Evolutionary conservation across 2,113 vertebrate genomes (phyloP).

Genomic region (Embiotoca jacksoni): DNA sequence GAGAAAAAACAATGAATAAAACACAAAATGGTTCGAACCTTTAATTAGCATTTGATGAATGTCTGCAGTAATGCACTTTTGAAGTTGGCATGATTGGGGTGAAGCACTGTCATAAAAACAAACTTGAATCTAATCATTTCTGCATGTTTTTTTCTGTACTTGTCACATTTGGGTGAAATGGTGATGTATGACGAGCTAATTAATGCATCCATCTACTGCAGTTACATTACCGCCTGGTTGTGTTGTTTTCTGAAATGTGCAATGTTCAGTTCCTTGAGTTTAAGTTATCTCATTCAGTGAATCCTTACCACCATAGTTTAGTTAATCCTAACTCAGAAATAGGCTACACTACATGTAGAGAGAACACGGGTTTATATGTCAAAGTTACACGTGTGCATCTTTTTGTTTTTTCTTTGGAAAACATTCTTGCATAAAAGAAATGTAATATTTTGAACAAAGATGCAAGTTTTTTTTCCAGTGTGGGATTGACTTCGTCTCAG

Average conservation of each 20-base stretch:
- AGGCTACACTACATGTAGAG: neutral
- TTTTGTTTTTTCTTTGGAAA: slow-evolving; percentile 2
- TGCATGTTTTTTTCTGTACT: slow-evolving; percentile 35
- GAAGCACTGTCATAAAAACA: slow-evolving; percentile 18
- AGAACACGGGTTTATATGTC: slow-evolving; percentile 8
- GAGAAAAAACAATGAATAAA: neutral
- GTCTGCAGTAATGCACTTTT: slow-evolving; percentile 57
- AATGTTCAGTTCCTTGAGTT: slow-evolving; percentile 34
- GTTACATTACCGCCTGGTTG: slow-evolving; percentile 26
- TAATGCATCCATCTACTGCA: neutral
- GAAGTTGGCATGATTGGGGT: slow-evolving; percentile 22
- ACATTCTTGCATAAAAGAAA: slow-evolving; percentile 16
- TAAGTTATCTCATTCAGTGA: neutral
- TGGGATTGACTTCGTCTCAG: slow-evolving; percentile 20
- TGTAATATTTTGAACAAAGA: neutral
- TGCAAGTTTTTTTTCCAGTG: slow-evolving; percentile 27
- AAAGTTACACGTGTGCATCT: neutral
- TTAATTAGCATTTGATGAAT: slow-evolving; percentile 46
- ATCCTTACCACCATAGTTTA: slow-evolving; percentile 7
- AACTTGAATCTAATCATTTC: slow-evolving; percentile 7
- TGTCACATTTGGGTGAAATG: slow-evolving; percentile 1
- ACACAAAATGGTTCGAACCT: neutral
- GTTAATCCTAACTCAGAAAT: slow-evolving; percentile 26
- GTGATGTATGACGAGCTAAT: slow-evolving; percentile 19
- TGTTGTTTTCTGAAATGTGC: slow-evolving; percentile 26